phyloP scores from a whole-genome alignment of 2,113 vertebrate species.

The Petrocephalus microphthalmus region DNA sequence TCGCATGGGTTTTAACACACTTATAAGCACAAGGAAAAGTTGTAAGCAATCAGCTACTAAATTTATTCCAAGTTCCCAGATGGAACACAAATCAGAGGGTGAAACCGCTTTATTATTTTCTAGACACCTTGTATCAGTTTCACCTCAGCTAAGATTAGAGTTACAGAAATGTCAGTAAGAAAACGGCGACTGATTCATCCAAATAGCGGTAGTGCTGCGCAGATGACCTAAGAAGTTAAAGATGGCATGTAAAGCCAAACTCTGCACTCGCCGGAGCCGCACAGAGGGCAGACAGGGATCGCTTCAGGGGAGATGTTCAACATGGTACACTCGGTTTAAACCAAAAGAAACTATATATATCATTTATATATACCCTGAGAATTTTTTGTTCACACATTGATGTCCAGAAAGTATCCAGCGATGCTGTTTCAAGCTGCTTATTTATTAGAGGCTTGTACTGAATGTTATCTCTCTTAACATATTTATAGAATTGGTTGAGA shows the following conservation, averaged over 20 bases:
- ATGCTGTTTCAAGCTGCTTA: not conserved
- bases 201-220: constrained; percentile 17
- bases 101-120: not conserved
- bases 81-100: not conserved
- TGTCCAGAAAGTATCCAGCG: not conserved
- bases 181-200: not conserved
- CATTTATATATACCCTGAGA: not conserved
- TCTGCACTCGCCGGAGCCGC: not conserved
- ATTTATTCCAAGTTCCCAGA: not conserved
- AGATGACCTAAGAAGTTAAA: constrained; percentile 25
- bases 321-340: constrained; percentile 29
- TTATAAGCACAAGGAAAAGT: not conserved
- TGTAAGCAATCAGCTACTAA: not conserved
- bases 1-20: not conserved
- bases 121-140: not conserved
- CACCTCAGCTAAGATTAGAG: not conserved
- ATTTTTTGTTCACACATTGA: not conserved
- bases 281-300: constrained; percentile 20
- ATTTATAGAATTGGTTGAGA: constrained; percentile 10
- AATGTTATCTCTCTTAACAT: not conserved
- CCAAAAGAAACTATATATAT: not conserved
- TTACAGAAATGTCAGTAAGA: not conserved
- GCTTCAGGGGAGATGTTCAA: constrained; percentile 29
- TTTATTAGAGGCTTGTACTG: not conserved
- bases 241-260: constrained; percentile 18